A percentile compares a stretch with the other conserved stretches of the same genome.
Conservation (phyloP, 2,888 invertebrate species). For the Kryphioiulus occultus region DNA sequence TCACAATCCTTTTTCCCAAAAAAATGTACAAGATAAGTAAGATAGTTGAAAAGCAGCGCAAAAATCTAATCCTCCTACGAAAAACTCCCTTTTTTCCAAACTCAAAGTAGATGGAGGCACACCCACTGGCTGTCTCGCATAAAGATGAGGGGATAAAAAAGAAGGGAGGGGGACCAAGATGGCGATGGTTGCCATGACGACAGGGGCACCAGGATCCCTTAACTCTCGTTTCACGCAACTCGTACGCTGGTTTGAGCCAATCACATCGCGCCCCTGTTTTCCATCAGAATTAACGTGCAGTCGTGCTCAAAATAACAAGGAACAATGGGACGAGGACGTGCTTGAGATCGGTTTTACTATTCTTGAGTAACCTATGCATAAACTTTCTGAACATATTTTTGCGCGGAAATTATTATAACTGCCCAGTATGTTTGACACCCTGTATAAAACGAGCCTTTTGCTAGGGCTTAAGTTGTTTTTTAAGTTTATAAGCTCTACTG, state of each 20-base stretch:
- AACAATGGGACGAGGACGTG: too few relatives aligned
- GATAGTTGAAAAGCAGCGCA: slow-evolving; percentile 7
- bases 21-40: not conserved
- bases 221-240: slow-evolving; percentile 23
- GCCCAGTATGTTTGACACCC: too few relatives aligned
- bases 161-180: not conserved
- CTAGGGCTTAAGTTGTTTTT: too few relatives aligned
- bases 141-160: not conserved
- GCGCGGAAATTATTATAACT: too few relatives aligned
- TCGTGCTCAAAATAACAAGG: not conserved
- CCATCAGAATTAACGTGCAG: not conserved
- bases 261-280: slow-evolving; percentile 13
- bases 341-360: too few relatives aligned
- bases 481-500: too few relatives aligned
- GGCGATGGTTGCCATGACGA: slow-evolving; percentile 23
- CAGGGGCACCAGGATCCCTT: not conserved
- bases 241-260: not conserved
- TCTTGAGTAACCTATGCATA: too few relatives aligned
- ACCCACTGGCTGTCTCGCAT: slow-evolving; percentile 23
- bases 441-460: too few relatives aligned
- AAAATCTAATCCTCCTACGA: slow-evolving; percentile 13
- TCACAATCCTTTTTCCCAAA: not conserved
- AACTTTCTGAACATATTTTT: too few relatives aligned
- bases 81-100: slow-evolving; percentile 4
- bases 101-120: slow-evolving; percentile 1